A percentile compares a stretch with the other conserved stretches of the same genome.
Conservation (phyloP, 2,113 vertebrate genomes). For the Proteles cristata region DNA sequence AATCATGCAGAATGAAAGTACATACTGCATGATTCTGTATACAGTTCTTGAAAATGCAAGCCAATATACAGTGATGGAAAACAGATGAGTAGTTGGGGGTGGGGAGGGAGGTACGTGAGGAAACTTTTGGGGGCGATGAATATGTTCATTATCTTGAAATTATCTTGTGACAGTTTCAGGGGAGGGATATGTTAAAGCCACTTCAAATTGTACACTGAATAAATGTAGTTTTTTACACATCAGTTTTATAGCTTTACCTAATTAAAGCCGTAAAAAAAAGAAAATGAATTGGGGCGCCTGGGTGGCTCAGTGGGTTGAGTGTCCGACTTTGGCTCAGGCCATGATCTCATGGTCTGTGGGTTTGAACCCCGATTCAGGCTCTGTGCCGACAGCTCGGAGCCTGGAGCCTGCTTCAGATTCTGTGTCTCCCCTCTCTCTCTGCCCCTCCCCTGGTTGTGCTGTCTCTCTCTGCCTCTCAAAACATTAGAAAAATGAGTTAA, state of each 20-base stretch:
- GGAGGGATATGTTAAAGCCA: background rate
- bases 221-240: background rate
- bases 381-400: too few species aligned
- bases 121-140: background rate
- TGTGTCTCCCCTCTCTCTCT: too few species aligned
- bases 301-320: too few species aligned
- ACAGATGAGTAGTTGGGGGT: background rate
- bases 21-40: background rate
- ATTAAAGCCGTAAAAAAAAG: background rate
- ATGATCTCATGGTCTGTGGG: too few species aligned
- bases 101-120: background rate
- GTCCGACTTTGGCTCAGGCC: too few species aligned
- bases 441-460: too few species aligned
- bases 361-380: too few species aligned
- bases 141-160: background rate
- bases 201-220: background rate
- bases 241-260: background rate
- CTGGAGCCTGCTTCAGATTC: too few species aligned
- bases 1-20: background rate
- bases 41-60: background rate
- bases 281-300: too few species aligned
- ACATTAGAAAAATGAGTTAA: rapidly evolving
- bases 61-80: background rate
- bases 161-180: background rate
- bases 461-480: too few species aligned